A percentile compares a stretch with the other conserved stretches of the same genome.
Evolutionary conservation across 2,113 vertebrate species (phyloP).

Genomic region (Parotia lawesii): DNA sequence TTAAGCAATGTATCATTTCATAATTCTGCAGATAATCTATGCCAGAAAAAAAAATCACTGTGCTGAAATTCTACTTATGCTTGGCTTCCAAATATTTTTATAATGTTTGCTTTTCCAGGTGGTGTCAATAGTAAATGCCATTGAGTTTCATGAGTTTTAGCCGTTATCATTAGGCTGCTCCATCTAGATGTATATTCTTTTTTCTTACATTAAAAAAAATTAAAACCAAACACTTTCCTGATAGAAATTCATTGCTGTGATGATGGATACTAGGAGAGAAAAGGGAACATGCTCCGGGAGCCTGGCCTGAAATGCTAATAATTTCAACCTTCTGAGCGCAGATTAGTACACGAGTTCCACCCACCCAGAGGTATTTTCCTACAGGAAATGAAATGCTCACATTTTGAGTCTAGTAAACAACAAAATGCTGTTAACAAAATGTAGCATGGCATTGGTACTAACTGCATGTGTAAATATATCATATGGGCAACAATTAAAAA

Average conservation of each 20-base stretch:
- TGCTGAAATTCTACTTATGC: slow-evolving; percentile 59
- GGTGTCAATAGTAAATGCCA: slow-evolving; percentile 46
- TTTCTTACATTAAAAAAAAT: background rate
- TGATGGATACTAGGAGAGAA: slow-evolving; percentile 62
- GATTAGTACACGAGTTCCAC: slow-evolving; percentile 59
- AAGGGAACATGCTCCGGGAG: slow-evolving; percentile 63
- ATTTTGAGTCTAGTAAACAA: slow-evolving; percentile 59
- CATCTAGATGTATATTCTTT: slow-evolving; percentile 34
- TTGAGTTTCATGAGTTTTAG: slow-evolving; percentile 19
- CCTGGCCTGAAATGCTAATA: slow-evolving; percentile 36
- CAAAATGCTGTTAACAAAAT: slow-evolving; percentile 81
- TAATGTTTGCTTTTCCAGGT: slow-evolving; percentile 62
- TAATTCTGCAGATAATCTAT: slow-evolving; percentile 18
- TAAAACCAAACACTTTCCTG: slow-evolving; percentile 2
- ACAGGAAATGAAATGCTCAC: slow-evolving; percentile 63
- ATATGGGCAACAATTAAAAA: slow-evolving; percentile 67
- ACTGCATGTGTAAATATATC: slow-evolving; percentile 89
- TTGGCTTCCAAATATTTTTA: slow-evolving; percentile 66
- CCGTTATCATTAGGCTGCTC: slow-evolving; percentile 8
- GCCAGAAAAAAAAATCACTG: slow-evolving; percentile 62
- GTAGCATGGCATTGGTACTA: slow-evolving; percentile 86
- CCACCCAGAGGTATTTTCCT: slow-evolving; percentile 65
- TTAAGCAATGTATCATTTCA: slow-evolving; percentile 30
- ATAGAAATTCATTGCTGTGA: slow-evolving; percentile 59
- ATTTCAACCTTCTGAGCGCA: slow-evolving; percentile 44